phyloP scores from a whole-genome alignment of 2,797 vertebrate genomes.

The Falco rusticolus region DNA sequence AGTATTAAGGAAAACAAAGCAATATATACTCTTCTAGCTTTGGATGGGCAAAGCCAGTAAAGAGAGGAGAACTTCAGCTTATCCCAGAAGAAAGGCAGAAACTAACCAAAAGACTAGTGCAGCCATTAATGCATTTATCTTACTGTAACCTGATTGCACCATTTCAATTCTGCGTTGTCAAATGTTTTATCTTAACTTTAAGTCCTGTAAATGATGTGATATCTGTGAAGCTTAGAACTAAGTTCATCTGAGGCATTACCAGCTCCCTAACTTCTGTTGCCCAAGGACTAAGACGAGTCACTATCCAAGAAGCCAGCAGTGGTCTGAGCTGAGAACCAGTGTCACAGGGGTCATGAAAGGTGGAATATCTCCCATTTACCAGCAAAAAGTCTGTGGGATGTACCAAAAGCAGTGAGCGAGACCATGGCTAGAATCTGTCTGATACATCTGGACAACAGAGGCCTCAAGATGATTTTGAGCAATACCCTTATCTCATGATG shows the following conservation, averaged over 20 bases:
- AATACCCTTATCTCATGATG: neutral
- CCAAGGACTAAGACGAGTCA: neutral
- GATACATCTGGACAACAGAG: neutral
- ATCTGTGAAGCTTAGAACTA: neutral
- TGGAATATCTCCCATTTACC: neutral
- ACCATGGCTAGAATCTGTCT: neutral
- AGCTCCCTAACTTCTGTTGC: neutral
- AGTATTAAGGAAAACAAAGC: neutral
- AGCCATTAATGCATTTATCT: neutral
- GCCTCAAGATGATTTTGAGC: neutral
- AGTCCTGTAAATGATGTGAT: neutral
- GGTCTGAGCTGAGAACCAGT: neutral
- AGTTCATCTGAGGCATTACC: neutral
- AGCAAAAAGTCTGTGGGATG: neutral
- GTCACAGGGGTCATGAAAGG: neutral
- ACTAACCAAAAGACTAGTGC: neutral
- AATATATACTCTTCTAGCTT: neutral
- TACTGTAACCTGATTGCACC: neutral
- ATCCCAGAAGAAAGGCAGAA: neutral
- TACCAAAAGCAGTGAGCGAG: neutral
- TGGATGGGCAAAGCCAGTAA: neutral
- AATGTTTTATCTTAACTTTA: neutral
- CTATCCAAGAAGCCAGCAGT: neutral
- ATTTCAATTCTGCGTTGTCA: neutral
- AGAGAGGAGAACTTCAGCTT: neutral